Percentiles rank a stretch among this genome's conserved stretches.
These are phyloP conservation scores for Andrena bucephala DNA, from an alignment of 2,888 invertebrate genomes.

Conservation along the genomic window DNA sequence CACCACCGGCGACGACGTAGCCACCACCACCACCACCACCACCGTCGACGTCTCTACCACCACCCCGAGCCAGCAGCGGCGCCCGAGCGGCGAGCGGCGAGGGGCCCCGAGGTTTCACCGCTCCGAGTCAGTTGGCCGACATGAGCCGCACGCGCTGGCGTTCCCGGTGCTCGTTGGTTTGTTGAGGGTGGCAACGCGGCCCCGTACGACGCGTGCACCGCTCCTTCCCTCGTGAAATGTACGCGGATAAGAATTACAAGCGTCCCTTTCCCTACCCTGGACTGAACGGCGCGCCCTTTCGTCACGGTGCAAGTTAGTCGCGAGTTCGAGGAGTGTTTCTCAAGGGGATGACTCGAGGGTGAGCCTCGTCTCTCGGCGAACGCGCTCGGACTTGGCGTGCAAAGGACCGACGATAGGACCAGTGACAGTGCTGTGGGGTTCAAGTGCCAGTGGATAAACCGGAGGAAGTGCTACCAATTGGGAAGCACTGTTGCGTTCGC, in stretches of 20 bases:
- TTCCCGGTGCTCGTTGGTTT: conserved; percentile 54
- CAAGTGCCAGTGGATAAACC: conserved; percentile 71
- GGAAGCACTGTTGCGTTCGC: not conserved
- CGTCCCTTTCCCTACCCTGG: not conserved
- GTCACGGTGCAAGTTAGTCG: conserved; percentile 20
- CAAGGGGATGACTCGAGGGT: no score
- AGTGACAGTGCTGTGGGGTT: conserved; percentile 74
- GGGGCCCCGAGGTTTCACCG: conserved; percentile 74
- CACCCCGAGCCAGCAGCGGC: conserved; percentile 69
- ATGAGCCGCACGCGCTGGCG: conserved; percentile 79
- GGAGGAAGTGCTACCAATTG: not conserved
- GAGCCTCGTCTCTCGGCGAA: not conserved
- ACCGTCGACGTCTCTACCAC: conserved; percentile 46
- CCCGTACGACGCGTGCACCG: conserved; percentile 40
- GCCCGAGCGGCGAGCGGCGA: conserved; percentile 76
- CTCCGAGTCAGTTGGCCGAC: conserved; percentile 81
- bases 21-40: conserved; percentile 54
- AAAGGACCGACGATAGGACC: conserved; percentile 54
- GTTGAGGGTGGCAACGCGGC: conserved; percentile 46
- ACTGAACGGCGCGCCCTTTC: not conserved
- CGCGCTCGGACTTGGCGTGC: conserved; percentile 37
- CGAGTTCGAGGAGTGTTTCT: not conserved
- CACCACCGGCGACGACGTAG: conserved; percentile 55
- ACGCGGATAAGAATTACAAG: not conserved
- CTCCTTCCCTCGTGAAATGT: conserved; percentile 25